phyloP scores from a whole-genome alignment of 2,797 vertebrate species.

The Ambastaia sidthimunki region DNA sequence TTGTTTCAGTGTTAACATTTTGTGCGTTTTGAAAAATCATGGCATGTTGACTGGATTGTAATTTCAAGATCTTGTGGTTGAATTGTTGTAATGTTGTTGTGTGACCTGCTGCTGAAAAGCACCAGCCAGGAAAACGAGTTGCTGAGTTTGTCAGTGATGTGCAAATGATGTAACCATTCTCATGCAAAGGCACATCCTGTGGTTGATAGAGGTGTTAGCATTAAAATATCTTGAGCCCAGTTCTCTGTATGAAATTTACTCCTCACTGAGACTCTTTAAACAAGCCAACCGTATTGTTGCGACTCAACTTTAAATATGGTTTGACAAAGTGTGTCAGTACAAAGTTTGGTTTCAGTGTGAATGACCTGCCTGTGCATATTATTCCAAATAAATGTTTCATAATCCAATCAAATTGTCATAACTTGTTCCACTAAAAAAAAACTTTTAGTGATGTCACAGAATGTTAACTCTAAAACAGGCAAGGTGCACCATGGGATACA shows the following conservation, averaged over 20 bases:
- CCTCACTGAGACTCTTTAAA: neutral
- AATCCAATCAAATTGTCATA: neutral
- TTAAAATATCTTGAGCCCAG: constrained; percentile 17
- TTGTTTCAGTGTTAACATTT: neutral
- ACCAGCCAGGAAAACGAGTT: neutral
- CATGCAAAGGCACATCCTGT: constrained; percentile 22
- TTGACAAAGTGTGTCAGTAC: too few relatives aligned
- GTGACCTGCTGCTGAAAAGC: neutral
- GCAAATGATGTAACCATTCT: constrained; percentile 27
- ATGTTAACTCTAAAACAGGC: too few relatives aligned
- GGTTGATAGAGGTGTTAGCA: constrained; percentile 5
- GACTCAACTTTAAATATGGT: neutral
- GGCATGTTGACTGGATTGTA: neutral
- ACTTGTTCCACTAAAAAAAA: neutral
- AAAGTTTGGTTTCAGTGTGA: neutral
- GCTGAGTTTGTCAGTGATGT: constrained; percentile 13
- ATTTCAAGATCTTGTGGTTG: neutral
- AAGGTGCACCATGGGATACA: too few relatives aligned
- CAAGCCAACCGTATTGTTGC: neutral
- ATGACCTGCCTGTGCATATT: neutral
- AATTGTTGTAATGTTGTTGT: neutral
- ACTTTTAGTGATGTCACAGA: too few relatives aligned
- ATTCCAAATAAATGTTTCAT: neutral
- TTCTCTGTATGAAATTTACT: constrained; percentile 5
- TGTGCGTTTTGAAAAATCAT: neutral